A percentile compares a stretch with the other conserved stretches of the same genome.
Conservation (phyloP, 2,797 vertebrate species). For the Etheostoma perlongum region DNA sequence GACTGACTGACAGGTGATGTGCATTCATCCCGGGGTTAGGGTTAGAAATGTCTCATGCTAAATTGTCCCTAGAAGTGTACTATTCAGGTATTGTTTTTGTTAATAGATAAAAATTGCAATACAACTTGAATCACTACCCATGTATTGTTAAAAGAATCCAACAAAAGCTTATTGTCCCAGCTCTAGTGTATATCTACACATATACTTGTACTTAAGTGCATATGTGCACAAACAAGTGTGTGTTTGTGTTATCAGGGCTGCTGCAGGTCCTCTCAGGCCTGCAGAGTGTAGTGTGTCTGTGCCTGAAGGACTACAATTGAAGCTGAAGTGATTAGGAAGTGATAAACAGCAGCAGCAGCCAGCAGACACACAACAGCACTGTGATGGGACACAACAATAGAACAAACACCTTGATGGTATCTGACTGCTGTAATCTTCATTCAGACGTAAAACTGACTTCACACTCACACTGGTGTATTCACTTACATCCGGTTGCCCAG, state of each 20-base stretch:
- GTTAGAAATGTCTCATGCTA: too few species aligned
- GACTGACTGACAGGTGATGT: too few species aligned
- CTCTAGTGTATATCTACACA: background rate
- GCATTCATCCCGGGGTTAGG: too few species aligned
- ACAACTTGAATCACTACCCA: too few species aligned
- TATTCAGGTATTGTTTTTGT: too few species aligned
- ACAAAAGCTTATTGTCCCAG: too few species aligned
- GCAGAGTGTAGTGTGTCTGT: conserved; percentile 33
- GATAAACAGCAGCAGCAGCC: conserved; percentile 46
- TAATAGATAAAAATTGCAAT: too few species aligned
- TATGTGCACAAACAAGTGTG: conserved; percentile 29
- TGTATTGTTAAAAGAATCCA: too few species aligned
- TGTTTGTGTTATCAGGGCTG: conserved; percentile 60
- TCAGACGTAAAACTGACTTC: background rate
- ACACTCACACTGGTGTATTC: background rate
- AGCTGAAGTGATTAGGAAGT: conserved; percentile 50
- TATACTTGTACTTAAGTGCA: conserved; percentile 22
- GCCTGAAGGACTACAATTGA: conserved; percentile 43
- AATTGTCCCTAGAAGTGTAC: too few species aligned
- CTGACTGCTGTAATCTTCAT: conserved; percentile 20
- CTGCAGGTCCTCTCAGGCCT: conserved; percentile 42
- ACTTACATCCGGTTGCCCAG: background rate
- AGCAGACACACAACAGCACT: conserved; percentile 10
- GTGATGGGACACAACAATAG: conserved; percentile 15
- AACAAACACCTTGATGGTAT: background rate